Conservation (phyloP, 2,113 vertebrate species). For the Pluvialis apricaria region DNA sequence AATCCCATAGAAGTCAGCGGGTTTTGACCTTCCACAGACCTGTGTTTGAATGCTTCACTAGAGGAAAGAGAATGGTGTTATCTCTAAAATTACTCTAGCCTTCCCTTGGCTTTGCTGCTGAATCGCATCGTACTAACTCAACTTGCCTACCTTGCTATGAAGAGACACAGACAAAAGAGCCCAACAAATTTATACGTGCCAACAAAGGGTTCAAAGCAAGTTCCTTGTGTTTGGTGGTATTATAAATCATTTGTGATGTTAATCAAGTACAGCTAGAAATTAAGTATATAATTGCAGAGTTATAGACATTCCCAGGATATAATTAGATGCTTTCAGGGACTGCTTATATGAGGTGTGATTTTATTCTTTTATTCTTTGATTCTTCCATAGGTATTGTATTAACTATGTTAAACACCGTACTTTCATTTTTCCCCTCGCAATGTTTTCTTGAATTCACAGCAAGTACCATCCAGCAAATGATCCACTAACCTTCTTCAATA, state of each 20-base stretch:
- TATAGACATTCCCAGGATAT: not conserved
- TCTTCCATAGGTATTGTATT: not conserved
- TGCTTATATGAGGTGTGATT: not conserved
- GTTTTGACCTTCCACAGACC: not conserved
- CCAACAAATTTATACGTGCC: not conserved
- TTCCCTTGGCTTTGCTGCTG: not conserved
- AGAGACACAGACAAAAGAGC: not conserved
- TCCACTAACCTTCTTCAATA: not conserved
- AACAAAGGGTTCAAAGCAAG: not conserved
- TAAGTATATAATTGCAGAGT: constrained; percentile 28
- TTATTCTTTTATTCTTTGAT: not conserved
- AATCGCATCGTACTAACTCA: not conserved
- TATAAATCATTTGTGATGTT: not conserved
- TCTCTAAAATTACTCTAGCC: not conserved
- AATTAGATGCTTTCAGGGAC: constrained; percentile 16
- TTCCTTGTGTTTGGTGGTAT: not conserved
- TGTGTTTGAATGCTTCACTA: not conserved
- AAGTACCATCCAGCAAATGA: not conserved
- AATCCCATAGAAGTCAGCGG: not conserved
- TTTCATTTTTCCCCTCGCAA: not conserved
- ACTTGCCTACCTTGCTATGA: not conserved
- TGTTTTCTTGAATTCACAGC: not conserved
- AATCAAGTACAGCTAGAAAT: constrained; percentile 46
- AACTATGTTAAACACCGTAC: not conserved
- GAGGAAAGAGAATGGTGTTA: not conserved